Evolutionary conservation across 2,797 vertebrate species (phyloP).

Genomic region (Falco rusticolus): DNA sequence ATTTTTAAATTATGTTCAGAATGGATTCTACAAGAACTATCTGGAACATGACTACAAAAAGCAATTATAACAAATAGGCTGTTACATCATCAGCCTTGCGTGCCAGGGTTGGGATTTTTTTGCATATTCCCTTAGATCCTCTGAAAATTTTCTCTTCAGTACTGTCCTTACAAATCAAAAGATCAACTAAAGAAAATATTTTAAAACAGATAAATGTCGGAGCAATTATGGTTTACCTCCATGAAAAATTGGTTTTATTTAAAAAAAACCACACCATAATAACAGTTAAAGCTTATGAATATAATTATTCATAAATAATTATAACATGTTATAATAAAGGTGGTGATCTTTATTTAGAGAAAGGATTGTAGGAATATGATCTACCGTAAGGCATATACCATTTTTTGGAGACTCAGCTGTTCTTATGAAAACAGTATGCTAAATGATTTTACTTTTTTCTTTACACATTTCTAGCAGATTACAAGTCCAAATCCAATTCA

Average conservation of each 20-base stretch:
- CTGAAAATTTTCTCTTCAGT: background rate
- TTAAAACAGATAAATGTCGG: background rate
- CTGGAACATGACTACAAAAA: background rate
- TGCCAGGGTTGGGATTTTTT: fast-evolving
- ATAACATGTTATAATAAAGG: background rate
- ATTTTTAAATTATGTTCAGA: background rate
- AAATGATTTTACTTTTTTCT: background rate
- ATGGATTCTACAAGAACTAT: background rate
- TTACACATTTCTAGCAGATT: background rate
- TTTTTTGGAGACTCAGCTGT: background rate
- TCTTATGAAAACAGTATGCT: background rate
- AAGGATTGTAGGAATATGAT: background rate
- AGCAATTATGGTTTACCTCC: background rate
- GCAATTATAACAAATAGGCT: background rate
- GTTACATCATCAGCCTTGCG: background rate
- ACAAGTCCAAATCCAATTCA: background rate
- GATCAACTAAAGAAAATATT: background rate
- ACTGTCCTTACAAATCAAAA: background rate
- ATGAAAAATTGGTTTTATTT: background rate
- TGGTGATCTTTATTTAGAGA: background rate
- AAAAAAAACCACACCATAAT: background rate
- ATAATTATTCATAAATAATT: background rate
- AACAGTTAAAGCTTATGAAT: background rate
- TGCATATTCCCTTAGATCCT: background rate
- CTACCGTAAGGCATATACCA: fast-evolving